phyloP scores from a whole-genome alignment of 2,888 invertebrate species.

The Mycalesis mineus region DNA sequence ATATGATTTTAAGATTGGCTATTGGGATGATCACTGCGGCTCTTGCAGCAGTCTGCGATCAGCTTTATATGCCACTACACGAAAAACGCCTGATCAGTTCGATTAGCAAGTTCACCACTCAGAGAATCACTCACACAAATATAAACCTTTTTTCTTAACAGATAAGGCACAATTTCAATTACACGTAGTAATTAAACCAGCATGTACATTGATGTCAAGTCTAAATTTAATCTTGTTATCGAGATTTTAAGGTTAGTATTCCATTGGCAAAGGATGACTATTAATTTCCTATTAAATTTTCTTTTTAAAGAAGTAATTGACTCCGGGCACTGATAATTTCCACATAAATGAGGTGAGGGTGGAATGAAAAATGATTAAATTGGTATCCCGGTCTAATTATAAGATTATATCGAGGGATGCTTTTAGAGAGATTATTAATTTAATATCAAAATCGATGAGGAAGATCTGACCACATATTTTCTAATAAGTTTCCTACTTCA shows the following conservation, averaged over 20 bases:
- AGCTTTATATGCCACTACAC: background rate
- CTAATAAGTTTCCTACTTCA: background rate
- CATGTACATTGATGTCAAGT: background rate
- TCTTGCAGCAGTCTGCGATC: background rate
- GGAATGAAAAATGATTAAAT: conserved; percentile 17
- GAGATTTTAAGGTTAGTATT: background rate
- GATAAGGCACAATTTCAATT: conserved; percentile 4
- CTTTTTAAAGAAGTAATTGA: conserved; percentile 23
- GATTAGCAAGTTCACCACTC: conserved; percentile 16
- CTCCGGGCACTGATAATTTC: conserved; percentile 19
- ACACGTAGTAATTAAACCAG: background rate
- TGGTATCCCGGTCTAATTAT: conserved; percentile 16
- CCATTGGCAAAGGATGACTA: background rate
- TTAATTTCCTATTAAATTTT: conserved; percentile 19
- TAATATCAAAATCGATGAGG: conserved; percentile 9
- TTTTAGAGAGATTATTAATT: conserved; percentile 16
- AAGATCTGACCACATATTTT: background rate
- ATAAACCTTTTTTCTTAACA: background rate
- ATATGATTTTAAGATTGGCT: too few species aligned
- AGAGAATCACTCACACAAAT: background rate
- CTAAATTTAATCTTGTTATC: background rate
- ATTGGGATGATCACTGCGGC: too few species aligned
- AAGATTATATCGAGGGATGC: conserved; percentile 3
- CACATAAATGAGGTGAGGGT: conserved; percentile 15
- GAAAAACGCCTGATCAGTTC: conserved; percentile 16